Evolutionary conservation across 2,888 invertebrate genomes (phyloP).

Genomic region (Schrankia costaestrigalis): DNA sequence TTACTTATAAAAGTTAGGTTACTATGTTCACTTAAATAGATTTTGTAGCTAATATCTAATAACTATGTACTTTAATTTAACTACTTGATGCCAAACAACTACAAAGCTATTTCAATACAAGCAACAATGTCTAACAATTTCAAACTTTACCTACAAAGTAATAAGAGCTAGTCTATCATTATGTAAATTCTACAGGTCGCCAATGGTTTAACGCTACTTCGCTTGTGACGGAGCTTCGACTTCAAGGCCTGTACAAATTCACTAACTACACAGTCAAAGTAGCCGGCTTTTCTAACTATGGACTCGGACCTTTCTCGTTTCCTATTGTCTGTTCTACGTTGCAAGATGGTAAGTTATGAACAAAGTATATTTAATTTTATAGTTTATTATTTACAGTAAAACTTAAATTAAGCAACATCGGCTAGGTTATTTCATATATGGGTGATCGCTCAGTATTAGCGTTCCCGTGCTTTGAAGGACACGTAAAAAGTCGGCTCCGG

Average conservation of each 20-base stretch:
- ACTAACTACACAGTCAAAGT: conserved; percentile 94
- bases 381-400: too few relatives aligned
- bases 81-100: background rate
- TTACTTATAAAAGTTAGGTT: too few relatives aligned
- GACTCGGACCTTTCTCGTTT: conserved; percentile 89
- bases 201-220: conserved; percentile 79
- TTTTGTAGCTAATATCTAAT: too few relatives aligned
- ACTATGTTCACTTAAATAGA: too few relatives aligned
- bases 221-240: conserved; percentile 86
- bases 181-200: conserved; percentile 55
- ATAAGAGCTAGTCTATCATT: conserved; percentile 21
- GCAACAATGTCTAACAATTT: conserved; percentile 14
- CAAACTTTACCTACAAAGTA: conserved; percentile 16
- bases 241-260: conserved; percentile 89
- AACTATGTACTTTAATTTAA: too few relatives aligned
- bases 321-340: conserved; percentile 90
- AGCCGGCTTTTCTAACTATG: conserved; percentile 91
- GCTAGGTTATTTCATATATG: too few relatives aligned
- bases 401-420: too few relatives aligned
- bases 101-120: conserved; percentile 10
- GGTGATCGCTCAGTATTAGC: too few relatives aligned
- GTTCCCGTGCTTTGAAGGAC: too few relatives aligned
- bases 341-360: conserved; percentile 85
- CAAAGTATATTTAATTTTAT: background rate
- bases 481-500: too few relatives aligned